Conservation (phyloP, 2,113 vertebrate genomes). For the Hiodon tergisus region DNA sequence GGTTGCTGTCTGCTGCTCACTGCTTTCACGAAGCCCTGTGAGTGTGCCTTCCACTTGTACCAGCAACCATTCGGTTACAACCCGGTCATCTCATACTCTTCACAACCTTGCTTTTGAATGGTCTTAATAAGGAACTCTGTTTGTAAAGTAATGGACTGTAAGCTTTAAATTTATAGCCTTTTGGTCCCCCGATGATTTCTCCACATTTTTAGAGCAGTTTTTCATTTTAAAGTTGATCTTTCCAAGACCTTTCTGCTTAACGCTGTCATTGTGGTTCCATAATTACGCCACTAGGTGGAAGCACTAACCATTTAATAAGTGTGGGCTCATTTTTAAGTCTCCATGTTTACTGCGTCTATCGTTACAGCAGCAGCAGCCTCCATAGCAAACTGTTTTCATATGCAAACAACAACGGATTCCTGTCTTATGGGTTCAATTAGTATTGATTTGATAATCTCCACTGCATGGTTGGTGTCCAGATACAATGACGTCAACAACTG, state of each 20-base stretch:
- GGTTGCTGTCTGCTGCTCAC: conserved; percentile 66
- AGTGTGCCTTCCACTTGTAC: not conserved
- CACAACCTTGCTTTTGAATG: no score
- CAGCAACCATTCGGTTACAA: no score
- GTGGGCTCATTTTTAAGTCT: not conserved
- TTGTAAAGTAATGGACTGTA: no score
- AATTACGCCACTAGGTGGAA: conserved; percentile 8
- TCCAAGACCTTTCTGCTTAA: not conserved
- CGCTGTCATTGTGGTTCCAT: not conserved
- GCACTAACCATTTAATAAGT: not conserved
- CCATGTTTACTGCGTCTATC: not conserved
- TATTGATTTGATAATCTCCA: not conserved
- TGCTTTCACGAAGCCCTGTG: conserved; percentile 57
- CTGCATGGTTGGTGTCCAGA: conserved; percentile 46
- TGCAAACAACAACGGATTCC: no score
- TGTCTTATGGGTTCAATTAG: no score
- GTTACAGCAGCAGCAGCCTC: no score
- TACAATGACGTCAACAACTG: conserved; percentile 58
- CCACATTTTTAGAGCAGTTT: not conserved
- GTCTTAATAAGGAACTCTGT: no score
- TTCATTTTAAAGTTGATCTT: not conserved
- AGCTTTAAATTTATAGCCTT: no score
- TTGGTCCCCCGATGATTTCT: not conserved
- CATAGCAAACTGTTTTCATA: no score
- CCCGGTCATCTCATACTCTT: no score